phyloP scores from a whole-genome alignment of 53 echinoderm and acorn worm genomes.

The Zoroaster sp. region DNA sequence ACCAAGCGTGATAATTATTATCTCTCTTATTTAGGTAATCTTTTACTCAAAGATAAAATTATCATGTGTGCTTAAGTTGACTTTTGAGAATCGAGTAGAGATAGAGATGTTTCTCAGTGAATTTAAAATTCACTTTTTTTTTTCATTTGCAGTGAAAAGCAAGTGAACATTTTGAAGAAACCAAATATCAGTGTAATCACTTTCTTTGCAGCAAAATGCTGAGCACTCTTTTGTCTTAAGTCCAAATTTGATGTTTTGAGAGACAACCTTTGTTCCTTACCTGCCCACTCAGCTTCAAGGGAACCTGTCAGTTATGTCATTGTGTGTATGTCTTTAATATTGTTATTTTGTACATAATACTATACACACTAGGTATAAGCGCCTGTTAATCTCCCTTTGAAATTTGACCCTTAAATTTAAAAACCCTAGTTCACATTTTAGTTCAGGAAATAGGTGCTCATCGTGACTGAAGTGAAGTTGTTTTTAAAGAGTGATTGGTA shows the following conservation, averaged over 20 bases:
- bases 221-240: neutral
- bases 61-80: neutral
- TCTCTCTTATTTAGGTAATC: neutral
- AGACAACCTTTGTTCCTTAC: neutral
- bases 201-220: neutral
- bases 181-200: neutral
- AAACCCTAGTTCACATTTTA: no score
- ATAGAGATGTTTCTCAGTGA: neutral
- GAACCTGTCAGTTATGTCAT: slow-evolving; percentile 37
- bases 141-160: neutral
- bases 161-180: neutral
- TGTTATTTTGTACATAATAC: slow-evolving; percentile 11
- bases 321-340: neutral
- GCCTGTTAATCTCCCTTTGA: neutral
- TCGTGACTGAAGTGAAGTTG: no score
- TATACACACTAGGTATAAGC: slow-evolving; percentile 8
- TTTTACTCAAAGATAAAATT: neutral
- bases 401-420: neutral
- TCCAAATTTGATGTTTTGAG: neutral
- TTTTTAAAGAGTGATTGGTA: no score
- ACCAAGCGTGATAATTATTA: neutral
- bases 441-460: no score
- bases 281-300: slow-evolving; percentile 20
- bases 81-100: neutral
- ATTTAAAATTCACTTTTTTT: neutral